Evolutionary conservation across 2,113 vertebrate genomes (phyloP).

Genomic region (Oncorhynchus keta): DNA sequence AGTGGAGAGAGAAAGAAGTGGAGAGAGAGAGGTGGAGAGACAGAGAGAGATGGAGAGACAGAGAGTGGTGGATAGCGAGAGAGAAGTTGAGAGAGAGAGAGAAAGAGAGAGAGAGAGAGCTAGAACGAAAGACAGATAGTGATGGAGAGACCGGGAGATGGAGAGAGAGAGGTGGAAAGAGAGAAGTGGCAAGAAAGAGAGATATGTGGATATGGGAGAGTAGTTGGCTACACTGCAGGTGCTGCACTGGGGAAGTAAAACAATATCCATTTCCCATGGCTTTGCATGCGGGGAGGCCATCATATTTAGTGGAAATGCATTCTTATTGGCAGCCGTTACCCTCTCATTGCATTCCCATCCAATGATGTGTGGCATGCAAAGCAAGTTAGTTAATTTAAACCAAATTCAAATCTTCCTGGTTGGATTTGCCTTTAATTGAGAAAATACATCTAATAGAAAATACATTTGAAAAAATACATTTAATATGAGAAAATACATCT

Average conservation of each 20-base stretch:
- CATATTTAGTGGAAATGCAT: constrained; percentile 28
- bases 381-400: constrained; percentile 16
- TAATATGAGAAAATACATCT: background rate
- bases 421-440: background rate
- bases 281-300: constrained; percentile 34
- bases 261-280: constrained; percentile 56
- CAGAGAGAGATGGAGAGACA: background rate
- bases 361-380: constrained; percentile 24
- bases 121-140: too few species aligned
- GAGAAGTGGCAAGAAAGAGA: background rate
- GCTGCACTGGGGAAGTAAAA: constrained; percentile 31
- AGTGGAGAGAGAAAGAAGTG: too few species aligned
- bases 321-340: constrained; percentile 38
- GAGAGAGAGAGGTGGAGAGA: background rate
- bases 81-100: background rate
- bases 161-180: background rate
- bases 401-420: background rate
- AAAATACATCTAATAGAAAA: too few species aligned
- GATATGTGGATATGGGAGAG: constrained; percentile 33
- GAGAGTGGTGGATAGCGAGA: background rate
- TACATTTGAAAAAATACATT: too few species aligned
- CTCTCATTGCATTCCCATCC: constrained; percentile 29
- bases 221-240: constrained; percentile 27
- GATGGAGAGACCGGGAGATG: background rate
- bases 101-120: background rate